Base-by-base conservation (phyloP, 2,888 invertebrate genomes). In the Sclerodermus sp. region DNA sequence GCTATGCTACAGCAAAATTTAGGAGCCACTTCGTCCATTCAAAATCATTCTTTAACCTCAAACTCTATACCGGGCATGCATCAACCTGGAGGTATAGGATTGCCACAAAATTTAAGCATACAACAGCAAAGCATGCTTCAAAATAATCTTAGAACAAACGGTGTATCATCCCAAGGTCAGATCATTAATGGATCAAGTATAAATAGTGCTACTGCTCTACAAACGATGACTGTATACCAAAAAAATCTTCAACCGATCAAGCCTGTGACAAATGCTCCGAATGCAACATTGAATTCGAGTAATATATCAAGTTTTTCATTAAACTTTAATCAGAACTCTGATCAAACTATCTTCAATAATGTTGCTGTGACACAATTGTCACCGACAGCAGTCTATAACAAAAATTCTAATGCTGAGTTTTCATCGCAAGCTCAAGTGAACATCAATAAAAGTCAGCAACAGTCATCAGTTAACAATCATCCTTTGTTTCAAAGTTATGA, bases 401-500 rank as follows among this genome's bases (percentile, higher is more conserved):
- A 70, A 54, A 56, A 57, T 47, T 36, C 56, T 16, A 60, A 64
- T 5, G 30, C 45, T 53, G 68, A 73, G 18, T 70, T 73, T 32
- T 53, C 58, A 3, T 68, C 69, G 34, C 55, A 70, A 0, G 68
- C 58, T 57, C 68, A 65, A 13, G 38, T 51, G 3, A 55, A 44
- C 5, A 34, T 56, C 6, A 9, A 43, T 1, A 64, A 64, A 13
- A 55, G n/a, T 36, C 55, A 48, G 12, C 60, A 59, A 9, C 66
- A 61, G 39, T 42, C 57, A 1, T 39, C 63, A 1, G 68, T 60
- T 38, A 70, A 53, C 51, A n/a, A n/a, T n/a, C 71, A 71, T 57
- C 60, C 65, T 1, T 57, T 68, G 31, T 72, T 68, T 40, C 65
- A 64, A 23, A 67, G 66, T 47, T 72, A 71, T 44, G 74, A 76